These are phyloP conservation scores for Kradibia gibbosae DNA, from an alignment of 1,140 invertebrate genomes.

Conservation along the genomic window DNA sequence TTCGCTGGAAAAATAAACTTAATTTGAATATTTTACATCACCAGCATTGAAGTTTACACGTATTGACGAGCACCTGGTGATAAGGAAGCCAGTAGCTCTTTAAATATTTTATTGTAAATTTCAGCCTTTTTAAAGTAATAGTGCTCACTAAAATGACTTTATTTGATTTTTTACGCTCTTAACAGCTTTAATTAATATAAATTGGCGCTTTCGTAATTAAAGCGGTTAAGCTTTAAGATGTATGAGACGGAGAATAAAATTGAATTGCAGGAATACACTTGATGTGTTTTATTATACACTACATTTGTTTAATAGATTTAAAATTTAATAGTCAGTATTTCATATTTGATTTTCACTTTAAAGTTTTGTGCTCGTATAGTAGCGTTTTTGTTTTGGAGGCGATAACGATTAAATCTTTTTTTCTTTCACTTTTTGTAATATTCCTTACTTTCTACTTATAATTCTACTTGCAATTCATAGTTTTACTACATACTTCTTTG, in stretches of 20 bases:
- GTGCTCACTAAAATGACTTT: background rate
- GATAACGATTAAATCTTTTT: background rate
- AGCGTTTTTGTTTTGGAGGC: background rate
- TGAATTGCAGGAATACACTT: background rate
- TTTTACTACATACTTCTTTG: background rate
- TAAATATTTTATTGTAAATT: constrained; percentile 20
- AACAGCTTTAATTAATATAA: background rate
- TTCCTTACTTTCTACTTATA: background rate
- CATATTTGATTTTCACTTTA: background rate
- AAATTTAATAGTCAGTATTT: background rate
- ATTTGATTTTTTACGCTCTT: constrained; percentile 1
- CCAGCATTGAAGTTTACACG: background rate
- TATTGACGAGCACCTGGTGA: background rate
- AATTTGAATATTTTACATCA: constrained; percentile 39
- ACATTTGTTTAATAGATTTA: background rate
- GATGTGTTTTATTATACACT: background rate
- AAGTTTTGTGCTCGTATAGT: background rate
- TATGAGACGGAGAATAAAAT: background rate
- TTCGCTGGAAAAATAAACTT: constrained; percentile 25
- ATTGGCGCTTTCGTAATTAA: background rate
- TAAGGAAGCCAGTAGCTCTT: background rate
- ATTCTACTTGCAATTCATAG: background rate
- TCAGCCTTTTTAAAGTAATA: background rate
- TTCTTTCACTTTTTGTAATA: background rate
- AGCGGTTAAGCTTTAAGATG: background rate